These are phyloP conservation scores for Drosophila meridionalis DNA, from an alignment of 2,888 invertebrate species.

Conservation along the genomic window DNA sequence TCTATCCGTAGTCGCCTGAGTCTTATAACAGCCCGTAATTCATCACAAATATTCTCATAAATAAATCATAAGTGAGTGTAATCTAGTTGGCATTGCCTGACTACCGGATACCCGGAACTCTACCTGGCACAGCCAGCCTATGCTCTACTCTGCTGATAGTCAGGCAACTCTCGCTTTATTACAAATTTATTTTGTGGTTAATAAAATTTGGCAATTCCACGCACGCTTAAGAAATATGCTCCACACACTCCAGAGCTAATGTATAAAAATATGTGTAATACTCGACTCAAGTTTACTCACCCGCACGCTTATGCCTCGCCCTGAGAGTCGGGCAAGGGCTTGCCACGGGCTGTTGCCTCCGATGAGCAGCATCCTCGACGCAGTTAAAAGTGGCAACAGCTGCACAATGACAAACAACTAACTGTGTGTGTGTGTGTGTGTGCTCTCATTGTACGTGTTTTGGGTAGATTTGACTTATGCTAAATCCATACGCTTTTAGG, in stretches of 20 bases:
- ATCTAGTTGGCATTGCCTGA: neutral
- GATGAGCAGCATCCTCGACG: slow-evolving; percentile 6
- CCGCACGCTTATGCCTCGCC: neutral
- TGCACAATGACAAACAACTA: slow-evolving; percentile 20
- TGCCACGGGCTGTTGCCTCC: neutral
- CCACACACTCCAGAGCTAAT: neutral
- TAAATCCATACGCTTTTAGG: slow-evolving; percentile 14
- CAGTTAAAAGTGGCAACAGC: slow-evolving; percentile 32
- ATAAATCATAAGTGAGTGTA: too few relatives aligned
- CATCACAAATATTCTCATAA: too few relatives aligned
- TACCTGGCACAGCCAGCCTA: neutral
- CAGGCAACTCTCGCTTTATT: neutral
- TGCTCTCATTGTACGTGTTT: neutral
- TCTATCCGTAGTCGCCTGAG: too few relatives aligned
- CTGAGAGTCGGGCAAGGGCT: neutral
- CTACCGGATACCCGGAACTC: neutral
- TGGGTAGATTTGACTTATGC: slow-evolving; percentile 5
- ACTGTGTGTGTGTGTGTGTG: neutral
- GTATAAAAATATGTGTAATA: neutral
- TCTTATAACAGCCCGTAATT: too few relatives aligned
- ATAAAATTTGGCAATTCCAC: neutral
- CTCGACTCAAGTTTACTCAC: neutral
- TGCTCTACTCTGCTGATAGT: neutral
- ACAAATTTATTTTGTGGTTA: neutral
- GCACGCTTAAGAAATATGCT: too few relatives aligned